phyloP scores from a whole-genome alignment of 2,113 vertebrate species.

The Colossoma macropomum region DNA sequence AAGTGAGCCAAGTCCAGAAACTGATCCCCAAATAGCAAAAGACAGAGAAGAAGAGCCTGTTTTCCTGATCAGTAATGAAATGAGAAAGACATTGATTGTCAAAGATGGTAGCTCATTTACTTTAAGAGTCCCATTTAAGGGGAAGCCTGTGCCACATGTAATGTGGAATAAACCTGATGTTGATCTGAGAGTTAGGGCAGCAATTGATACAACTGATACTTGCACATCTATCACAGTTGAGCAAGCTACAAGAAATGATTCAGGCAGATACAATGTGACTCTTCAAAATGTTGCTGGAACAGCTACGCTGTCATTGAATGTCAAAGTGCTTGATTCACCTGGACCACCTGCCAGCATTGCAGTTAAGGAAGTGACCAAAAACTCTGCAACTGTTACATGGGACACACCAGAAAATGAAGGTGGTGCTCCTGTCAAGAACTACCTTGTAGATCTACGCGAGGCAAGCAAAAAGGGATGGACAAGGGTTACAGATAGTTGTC shows the following conservation, averaged over 20 bases:
- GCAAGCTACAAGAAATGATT: conserved; percentile 92
- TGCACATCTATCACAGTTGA: conserved; percentile 93
- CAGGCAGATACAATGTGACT: conserved; percentile 94
- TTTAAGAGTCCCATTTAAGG: conserved; percentile 92
- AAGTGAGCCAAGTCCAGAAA: conserved; percentile 89
- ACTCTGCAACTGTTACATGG: conserved; percentile 89
- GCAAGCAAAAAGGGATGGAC: conserved; percentile 98
- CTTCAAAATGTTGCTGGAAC: conserved; percentile 89
- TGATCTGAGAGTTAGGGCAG: conserved; percentile 90
- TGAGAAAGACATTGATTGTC: conserved; percentile 95
- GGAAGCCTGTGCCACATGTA: conserved; percentile 91
- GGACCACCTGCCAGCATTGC: conserved; percentile 85
- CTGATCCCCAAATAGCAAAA: conserved; percentile 90
- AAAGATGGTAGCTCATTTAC: conserved; percentile 96
- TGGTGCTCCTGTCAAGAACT: conserved; percentile 95
- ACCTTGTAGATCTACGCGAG: conserved; percentile 93
- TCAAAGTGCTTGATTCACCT: conserved; percentile 95
- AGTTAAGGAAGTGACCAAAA: conserved; percentile 90
- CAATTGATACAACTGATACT: conserved; percentile 89
- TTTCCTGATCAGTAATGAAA: conserved; percentile 95
- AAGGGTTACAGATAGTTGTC: conserved; percentile 89
- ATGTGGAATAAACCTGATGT: conserved; percentile 91
- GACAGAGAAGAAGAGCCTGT: conserved; percentile 95
- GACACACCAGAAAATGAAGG: conserved; percentile 97
- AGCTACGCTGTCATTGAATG: conserved; percentile 85